Percentiles rank a stretch among this genome's conserved stretches.
Evolutionary conservation across 2,888 invertebrate genomes (phyloP).

Genomic region (Platerodrilus igneus): DNA sequence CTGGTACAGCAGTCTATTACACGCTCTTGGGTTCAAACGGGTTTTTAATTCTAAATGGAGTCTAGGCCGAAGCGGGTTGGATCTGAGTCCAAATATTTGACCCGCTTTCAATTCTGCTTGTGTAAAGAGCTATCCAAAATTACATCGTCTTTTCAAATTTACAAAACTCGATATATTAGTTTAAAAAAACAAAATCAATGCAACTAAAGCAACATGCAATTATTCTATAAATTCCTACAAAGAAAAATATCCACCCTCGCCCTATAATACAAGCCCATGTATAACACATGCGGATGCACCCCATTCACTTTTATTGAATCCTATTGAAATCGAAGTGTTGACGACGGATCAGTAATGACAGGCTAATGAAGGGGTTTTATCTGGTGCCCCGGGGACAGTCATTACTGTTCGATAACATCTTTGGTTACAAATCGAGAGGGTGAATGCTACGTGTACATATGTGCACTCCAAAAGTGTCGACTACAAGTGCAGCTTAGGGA

Average conservation of each 20-base stretch:
- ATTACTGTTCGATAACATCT: conserved; percentile 48
- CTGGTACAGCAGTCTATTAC: no score
- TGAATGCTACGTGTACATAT: conserved; percentile 41
- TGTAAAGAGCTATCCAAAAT: no score
- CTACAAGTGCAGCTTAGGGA: conserved; percentile 41
- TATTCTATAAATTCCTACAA: background rate
- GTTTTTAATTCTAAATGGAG: no score
- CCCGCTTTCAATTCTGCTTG: no score
- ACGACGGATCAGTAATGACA: conserved; percentile 42
- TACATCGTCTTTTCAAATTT: no score
- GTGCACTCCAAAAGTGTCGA: conserved; percentile 42
- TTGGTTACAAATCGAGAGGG: conserved; percentile 42
- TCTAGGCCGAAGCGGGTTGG: no score
- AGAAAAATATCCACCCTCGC: conserved; percentile 5
- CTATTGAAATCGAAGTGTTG: conserved; percentile 44
- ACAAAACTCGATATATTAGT: no score
- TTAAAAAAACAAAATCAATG: no score
- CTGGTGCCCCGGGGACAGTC: conserved; percentile 41
- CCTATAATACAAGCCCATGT: conserved; percentile 14
- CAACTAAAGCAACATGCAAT: background rate
- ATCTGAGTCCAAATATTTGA: no score
- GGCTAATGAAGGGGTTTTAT: conserved; percentile 44
- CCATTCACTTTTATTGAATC: conserved; percentile 39
- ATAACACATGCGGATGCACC: conserved; percentile 23
- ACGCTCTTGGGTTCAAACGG: no score